Percentiles rank a stretch among this genome's conserved stretches.
Evolutionary conservation across 2,888 invertebrate species (phyloP).

Genomic region (Bibio marci): DNA sequence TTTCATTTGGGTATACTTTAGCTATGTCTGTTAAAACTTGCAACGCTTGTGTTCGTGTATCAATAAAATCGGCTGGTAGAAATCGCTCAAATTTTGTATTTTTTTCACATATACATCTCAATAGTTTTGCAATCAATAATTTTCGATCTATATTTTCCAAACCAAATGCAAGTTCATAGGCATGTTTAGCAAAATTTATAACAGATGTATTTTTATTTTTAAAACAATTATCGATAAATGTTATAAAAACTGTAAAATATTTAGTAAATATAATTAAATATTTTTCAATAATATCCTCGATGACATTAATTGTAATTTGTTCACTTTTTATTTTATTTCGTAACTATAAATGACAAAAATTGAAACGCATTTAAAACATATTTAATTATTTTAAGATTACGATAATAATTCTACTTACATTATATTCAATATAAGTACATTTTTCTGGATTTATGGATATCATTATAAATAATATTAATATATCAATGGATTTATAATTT

Average conservation of each 20-base stretch:
- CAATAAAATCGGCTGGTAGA: slow-evolving; percentile 15
- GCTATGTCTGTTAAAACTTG: slow-evolving; percentile 21
- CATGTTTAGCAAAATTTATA: slow-evolving; percentile 38
- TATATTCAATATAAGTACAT: slow-evolving; percentile 40
- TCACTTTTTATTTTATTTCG: slow-evolving; percentile 40
- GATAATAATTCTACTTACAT: slow-evolving; percentile 42
- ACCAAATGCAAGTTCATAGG: slow-evolving; percentile 31
- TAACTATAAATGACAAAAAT: slow-evolving; percentile 14
- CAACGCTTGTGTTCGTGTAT: slow-evolving; percentile 21
- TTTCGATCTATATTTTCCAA: slow-evolving; percentile 22
- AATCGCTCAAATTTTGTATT: slow-evolving; percentile 15
- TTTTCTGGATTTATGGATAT: slow-evolving; percentile 41
- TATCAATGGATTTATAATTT: slow-evolving; percentile 42
- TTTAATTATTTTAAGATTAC: slow-evolving; percentile 23
- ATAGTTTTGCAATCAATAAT: slow-evolving; percentile 18
- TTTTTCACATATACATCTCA: slow-evolving; percentile 5
- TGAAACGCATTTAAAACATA: background rate
- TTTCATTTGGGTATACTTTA: slow-evolving; percentile 18
- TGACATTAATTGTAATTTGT: slow-evolving; percentile 36
- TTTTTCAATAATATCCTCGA: slow-evolving; percentile 37
- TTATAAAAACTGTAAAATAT: slow-evolving; percentile 36
- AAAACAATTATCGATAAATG: slow-evolving; percentile 38
- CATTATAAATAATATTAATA: slow-evolving; percentile 45
- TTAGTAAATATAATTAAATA: slow-evolving; percentile 37
- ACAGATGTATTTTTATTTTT: slow-evolving; percentile 32